Conservation (phyloP, 2,888 invertebrate genomes). For the Homarus gammarus region DNA sequence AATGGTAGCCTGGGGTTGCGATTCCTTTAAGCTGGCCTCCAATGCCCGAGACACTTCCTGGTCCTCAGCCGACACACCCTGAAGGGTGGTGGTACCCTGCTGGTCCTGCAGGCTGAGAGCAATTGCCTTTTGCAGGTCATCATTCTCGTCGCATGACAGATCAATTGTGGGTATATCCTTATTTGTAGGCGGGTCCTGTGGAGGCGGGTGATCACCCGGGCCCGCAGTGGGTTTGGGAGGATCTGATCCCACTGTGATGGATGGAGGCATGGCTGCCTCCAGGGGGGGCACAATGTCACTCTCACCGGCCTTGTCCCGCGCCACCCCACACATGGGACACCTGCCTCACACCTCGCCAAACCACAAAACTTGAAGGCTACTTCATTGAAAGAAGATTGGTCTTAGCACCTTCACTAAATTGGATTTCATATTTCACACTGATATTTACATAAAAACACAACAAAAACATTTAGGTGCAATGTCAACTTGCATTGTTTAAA, state of each 20-base stretch:
- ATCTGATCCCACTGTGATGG: slow-evolving; percentile 72
- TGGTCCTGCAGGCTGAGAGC: slow-evolving; percentile 79
- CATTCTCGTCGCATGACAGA: slow-evolving; percentile 66
- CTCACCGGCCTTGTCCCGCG: slow-evolving; percentile 63
- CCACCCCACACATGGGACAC: slow-evolving; percentile 73
- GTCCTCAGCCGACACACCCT: slow-evolving; percentile 78
- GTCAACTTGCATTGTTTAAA: background rate
- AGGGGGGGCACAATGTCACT: slow-evolving; percentile 68
- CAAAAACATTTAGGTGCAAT: background rate
- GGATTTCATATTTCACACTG: background rate
- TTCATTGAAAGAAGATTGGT: slow-evolving; percentile 2
- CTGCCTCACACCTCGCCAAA: slow-evolving; percentile 31
- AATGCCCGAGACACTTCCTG: slow-evolving; percentile 78
- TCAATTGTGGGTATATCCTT: slow-evolving; percentile 72
- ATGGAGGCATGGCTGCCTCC: slow-evolving; percentile 73
- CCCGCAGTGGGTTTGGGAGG: slow-evolving; percentile 63
- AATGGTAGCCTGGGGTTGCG: slow-evolving; percentile 79
- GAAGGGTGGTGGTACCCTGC: slow-evolving; percentile 79
- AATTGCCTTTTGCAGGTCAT: slow-evolving; percentile 80
- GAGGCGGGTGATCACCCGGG: slow-evolving; percentile 51
- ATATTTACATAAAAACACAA: background rate
- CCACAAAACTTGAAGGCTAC: slow-evolving; percentile 19
- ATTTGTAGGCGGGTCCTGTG: slow-evolving; percentile 50
- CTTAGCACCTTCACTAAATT: background rate
- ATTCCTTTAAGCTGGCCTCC: slow-evolving; percentile 80